Evolutionary conservation across 2,113 vertebrate species (phyloP).

Genomic region (cattle (Bos taurus)): DNA sequence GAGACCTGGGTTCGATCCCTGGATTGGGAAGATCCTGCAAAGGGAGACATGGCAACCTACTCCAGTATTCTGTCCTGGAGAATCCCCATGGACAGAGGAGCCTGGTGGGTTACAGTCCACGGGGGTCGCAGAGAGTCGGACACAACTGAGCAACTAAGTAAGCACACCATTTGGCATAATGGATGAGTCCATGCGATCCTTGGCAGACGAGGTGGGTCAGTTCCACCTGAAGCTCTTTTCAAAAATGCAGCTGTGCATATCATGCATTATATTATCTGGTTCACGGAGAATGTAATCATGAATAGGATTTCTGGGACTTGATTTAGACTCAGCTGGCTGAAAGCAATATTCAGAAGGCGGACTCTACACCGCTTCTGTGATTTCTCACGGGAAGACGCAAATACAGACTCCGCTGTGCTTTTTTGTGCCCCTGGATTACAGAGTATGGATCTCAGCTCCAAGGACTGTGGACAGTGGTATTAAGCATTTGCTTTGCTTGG

Average conservation of each 20-base stretch:
- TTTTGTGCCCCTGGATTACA: neutral
- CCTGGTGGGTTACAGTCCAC: neutral
- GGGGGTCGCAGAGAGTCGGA: rapidly evolving
- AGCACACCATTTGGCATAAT: neutral
- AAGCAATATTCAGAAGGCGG: neutral
- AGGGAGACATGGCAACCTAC: rapidly evolving
- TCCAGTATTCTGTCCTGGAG: neutral
- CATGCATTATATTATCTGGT: neutral
- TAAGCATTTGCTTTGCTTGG: neutral
- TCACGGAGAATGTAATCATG: neutral
- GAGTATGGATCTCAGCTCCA: neutral
- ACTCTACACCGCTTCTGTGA: too few species aligned
- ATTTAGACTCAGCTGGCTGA: neutral
- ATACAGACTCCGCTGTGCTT: neutral
- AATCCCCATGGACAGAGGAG: neutral
- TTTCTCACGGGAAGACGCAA: neutral
- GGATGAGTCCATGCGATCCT: neutral
- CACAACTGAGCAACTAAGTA: rapidly evolving
- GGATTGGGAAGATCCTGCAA: neutral
- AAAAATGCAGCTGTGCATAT: neutral
- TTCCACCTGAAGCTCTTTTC: neutral
- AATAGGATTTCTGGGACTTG: neutral
- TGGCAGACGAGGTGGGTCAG: neutral
- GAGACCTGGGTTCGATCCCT: neutral
- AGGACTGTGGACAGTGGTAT: rapidly evolving